These are phyloP conservation scores for Ophion costatus DNA, from an alignment of 2,888 invertebrate genomes.

Conservation along the genomic window DNA sequence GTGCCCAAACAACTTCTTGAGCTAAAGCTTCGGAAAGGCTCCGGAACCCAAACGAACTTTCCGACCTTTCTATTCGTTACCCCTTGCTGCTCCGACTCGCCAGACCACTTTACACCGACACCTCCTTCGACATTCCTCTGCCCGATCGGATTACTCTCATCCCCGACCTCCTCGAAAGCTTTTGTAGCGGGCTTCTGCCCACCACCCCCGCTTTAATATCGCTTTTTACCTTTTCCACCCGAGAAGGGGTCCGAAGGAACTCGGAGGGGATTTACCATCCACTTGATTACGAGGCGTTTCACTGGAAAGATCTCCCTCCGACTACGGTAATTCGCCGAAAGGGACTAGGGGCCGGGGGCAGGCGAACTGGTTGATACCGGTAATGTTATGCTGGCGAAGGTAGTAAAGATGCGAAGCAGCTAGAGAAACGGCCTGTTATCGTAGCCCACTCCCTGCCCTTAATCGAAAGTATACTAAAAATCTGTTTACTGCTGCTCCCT, in stretches of 20 bases:
- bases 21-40: neutral
- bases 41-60: slow-evolving; percentile 23
- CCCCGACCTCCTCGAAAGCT: neutral
- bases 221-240: slow-evolving; percentile 9
- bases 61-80: slow-evolving; percentile 23
- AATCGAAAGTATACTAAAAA: slow-evolving; percentile 51
- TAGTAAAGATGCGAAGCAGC: slow-evolving; percentile 19
- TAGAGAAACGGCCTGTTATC: slow-evolving; percentile 43
- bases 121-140: slow-evolving; percentile 20
- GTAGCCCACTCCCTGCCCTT: slow-evolving; percentile 27
- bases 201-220: slow-evolving; percentile 7
- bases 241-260: neutral
- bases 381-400: slow-evolving; percentile 13
- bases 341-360: too few relatives aligned
- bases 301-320: slow-evolving; percentile 2
- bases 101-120: slow-evolving; percentile 20
- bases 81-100: slow-evolving; percentile 11
- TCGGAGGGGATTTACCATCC: slow-evolving; percentile 36
- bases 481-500: slow-evolving; percentile 30
- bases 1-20: slow-evolving; percentile 19
- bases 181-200: neutral
- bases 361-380: neutral
- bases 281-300: slow-evolving; percentile 44
- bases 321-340: neutral
- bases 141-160: slow-evolving; percentile 29